These are phyloP conservation scores for Microctenopoma steveboyesi DNA, from an alignment of 2,797 vertebrate species.

Conservation along the genomic window DNA sequence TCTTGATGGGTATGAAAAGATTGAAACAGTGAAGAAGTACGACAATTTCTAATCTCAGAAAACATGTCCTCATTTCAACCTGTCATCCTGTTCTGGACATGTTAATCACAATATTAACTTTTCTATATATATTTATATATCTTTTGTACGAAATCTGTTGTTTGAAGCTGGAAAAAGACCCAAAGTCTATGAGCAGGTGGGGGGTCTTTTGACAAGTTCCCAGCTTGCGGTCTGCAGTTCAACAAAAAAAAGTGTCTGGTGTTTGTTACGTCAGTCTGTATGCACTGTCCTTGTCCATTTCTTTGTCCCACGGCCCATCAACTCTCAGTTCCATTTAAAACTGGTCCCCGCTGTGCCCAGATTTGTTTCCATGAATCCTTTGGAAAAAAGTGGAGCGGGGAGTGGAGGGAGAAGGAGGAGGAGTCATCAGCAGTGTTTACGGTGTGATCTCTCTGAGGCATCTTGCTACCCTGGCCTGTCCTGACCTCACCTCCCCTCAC, in stretches of 20 bases:
- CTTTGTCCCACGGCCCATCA: constrained; percentile 34
- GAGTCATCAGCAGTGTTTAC: constrained; percentile 76
- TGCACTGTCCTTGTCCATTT: constrained; percentile 55
- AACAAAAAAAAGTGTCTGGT: constrained; percentile 77
- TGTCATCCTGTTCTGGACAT: constrained; percentile 68
- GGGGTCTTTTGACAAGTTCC: constrained; percentile 66
- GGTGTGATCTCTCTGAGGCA: constrained; percentile 62
- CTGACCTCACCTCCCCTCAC: constrained; percentile 45
- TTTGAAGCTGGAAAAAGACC: constrained; percentile 77
- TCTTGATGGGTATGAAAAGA: constrained; percentile 78
- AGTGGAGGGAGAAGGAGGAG: constrained; percentile 47
- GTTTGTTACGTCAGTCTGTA: constrained; percentile 69
- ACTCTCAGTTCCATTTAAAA: constrained; percentile 39
- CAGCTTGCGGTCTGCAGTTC: constrained; percentile 70
- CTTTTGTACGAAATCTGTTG: constrained; percentile 84
- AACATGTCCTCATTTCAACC: constrained; percentile 70
- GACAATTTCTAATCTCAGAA: constrained; percentile 83
- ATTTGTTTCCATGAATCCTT: constrained; percentile 52
- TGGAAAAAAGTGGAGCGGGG: constrained; percentile 40
- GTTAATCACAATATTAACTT: constrained; percentile 80
- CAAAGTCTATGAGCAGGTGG: constrained; percentile 72
- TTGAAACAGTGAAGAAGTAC: constrained; percentile 81
- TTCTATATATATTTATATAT: constrained; percentile 85
- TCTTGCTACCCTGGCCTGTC: constrained; percentile 35
- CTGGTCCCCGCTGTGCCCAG: constrained; percentile 38